Conservation (phyloP, 2,113 vertebrate genomes). For the Clupea harengus region DNA sequence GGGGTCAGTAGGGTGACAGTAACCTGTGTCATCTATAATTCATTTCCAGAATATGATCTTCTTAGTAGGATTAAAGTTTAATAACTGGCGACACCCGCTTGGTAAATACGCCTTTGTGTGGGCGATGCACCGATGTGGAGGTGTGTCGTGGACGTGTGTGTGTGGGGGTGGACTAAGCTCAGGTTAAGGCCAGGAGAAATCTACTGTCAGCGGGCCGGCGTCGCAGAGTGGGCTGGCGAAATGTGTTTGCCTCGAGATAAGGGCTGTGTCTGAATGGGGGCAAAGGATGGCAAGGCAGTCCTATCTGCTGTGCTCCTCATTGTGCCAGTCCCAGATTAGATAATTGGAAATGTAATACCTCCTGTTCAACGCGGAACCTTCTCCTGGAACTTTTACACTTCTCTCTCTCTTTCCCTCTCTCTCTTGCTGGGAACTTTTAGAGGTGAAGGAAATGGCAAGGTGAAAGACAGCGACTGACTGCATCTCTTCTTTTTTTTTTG, state of each 20-base stretch:
- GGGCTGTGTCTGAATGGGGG: conserved; percentile 60
- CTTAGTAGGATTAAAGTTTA: conserved; percentile 79
- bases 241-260: conserved; percentile 76
- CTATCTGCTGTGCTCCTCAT: conserved; percentile 68
- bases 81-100: conserved; percentile 70
- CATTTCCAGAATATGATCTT: conserved; percentile 74
- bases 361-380: conserved; percentile 18
- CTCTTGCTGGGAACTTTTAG: not conserved
- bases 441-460: not conserved
- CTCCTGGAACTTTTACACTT: not conserved
- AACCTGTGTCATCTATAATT: conserved; percentile 79
- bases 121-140: conserved; percentile 32
- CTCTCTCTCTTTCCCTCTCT: not conserved
- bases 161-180: conserved; percentile 50
- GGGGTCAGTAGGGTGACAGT: conserved; percentile 68
- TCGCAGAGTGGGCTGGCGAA: conserved; percentile 48
- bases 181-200: conserved; percentile 63
- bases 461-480: not conserved
- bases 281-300: conserved; percentile 60
- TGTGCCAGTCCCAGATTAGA: conserved; percentile 60
- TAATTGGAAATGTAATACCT: conserved; percentile 67
- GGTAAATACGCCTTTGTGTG: conserved; percentile 73
- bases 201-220: conserved; percentile 62
- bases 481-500: not conserved
- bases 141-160: conserved; percentile 7